phyloP scores from a whole-genome alignment of 2,113 vertebrate species.

The Rutilus rutilus region DNA sequence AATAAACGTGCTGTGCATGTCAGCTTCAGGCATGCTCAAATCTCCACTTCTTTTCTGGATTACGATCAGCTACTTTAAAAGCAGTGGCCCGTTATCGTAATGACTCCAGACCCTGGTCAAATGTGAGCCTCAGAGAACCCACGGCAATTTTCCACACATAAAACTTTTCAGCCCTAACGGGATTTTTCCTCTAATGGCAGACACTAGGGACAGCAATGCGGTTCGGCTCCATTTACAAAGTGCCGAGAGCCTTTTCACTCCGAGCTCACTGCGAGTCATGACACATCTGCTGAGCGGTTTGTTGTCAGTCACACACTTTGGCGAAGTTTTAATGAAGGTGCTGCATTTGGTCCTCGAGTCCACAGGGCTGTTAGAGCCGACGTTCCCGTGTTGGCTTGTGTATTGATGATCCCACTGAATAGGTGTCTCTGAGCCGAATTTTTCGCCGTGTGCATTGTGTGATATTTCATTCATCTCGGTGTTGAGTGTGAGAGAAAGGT shows the following conservation, averaged over 20 bases:
- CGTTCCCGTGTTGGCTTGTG: not conserved
- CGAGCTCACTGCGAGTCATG: conserved; percentile 50
- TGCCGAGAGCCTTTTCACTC: conserved; percentile 60
- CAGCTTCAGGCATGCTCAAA: not conserved
- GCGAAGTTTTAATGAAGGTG: conserved; percentile 54
- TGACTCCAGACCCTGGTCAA: conserved; percentile 65
- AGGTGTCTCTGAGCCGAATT: conserved; percentile 3
- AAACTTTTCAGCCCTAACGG: conserved; percentile 58
- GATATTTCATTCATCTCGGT: not conserved
- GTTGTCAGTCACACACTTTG: conserved; percentile 33
- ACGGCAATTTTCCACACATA: conserved; percentile 65
- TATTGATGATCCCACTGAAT: conserved; percentile 11
- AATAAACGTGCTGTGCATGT: not conserved
- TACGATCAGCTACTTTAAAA: conserved; percentile 49
- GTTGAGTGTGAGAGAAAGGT: not conserved
- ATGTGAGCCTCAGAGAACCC: conserved; percentile 57
- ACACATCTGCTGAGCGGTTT: conserved; percentile 52
- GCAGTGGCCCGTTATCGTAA: conserved; percentile 64
- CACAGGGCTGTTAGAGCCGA: conserved; percentile 19
- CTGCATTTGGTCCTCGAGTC: conserved; percentile 18
- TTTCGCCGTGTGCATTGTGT: not conserved
- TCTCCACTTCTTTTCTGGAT: not conserved
- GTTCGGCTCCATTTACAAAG: conserved; percentile 66
- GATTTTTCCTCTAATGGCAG: conserved; percentile 68
- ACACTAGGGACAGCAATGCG: conserved; percentile 56